These are phyloP conservation scores for Pherbina coryleti DNA, from an alignment of 2,888 invertebrate genomes.

Conservation along the genomic window DNA sequence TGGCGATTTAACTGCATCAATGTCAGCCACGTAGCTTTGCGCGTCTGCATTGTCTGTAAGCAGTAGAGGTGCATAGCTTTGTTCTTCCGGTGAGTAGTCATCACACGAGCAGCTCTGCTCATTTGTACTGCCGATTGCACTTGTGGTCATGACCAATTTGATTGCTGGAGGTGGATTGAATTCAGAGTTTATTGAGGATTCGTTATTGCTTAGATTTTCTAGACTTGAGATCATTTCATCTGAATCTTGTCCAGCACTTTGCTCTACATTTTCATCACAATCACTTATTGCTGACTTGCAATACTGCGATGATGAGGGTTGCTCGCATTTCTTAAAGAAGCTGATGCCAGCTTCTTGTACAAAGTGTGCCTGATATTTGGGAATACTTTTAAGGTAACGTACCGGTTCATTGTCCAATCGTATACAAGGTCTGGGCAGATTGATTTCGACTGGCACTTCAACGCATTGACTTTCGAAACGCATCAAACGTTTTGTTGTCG, in stretches of 20 bases:
- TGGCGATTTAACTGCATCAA: slow-evolving; percentile 1
- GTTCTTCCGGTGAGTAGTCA: slow-evolving; percentile 64
- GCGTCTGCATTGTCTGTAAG: slow-evolving; percentile 51
- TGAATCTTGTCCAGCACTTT: slow-evolving; percentile 62
- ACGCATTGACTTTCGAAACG: slow-evolving; percentile 69
- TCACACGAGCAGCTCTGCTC: slow-evolving; percentile 27
- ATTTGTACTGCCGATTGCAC: slow-evolving; percentile 28
- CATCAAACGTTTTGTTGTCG: slow-evolving; percentile 68
- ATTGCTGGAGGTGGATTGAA: slow-evolving; percentile 46
- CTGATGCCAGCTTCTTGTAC: slow-evolving; percentile 63
- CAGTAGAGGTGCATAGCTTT: slow-evolving; percentile 63
- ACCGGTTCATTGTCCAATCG: slow-evolving; percentile 64
- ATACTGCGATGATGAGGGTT: slow-evolving; percentile 52
- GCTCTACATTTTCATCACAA: slow-evolving; percentile 52
- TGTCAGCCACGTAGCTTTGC: slow-evolving; percentile 43
- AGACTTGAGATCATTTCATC: slow-evolving; percentile 67
- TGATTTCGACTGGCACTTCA: slow-evolving; percentile 66
- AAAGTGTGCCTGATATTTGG: slow-evolving; percentile 64
- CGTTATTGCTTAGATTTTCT: slow-evolving; percentile 66
- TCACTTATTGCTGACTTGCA: slow-evolving; percentile 55
- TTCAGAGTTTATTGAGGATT: slow-evolving; percentile 59
- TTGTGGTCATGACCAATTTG: not conserved
- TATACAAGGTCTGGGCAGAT: slow-evolving; percentile 66
- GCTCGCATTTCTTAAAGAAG: slow-evolving; percentile 54
- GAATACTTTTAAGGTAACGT: slow-evolving; percentile 68